Evolutionary conservation across 2,797 vertebrate species (phyloP), one percentile per base, ranked within the genome.

Genomic region (Cossypha dichroa): DNA sequence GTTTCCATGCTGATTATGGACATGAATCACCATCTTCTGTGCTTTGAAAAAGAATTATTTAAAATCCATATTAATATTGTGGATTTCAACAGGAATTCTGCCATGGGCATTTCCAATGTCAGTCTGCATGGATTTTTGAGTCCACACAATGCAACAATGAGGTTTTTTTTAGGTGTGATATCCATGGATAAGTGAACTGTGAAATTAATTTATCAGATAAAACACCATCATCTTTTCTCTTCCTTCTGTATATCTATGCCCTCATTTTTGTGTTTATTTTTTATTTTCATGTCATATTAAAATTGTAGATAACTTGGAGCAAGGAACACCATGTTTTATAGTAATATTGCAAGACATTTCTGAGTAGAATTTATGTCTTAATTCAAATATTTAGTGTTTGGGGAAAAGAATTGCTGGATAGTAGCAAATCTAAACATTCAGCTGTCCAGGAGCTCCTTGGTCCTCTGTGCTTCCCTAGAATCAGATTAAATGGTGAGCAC

Each of bases 391-490:
- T 96, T 91, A 62, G 22, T 19, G 17, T 86, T 67, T n/a, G 48
- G 38, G 36, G 17, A 55, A 68, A 73, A 20, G 9, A 73, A 73
- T 49, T 55, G 18, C 36, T 41, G 13, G 45, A 18, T 63, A 62
- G 46, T 31, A 88, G 38, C 49, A 87, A 40, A 38, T 74, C 34
- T 40, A 88, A 59, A 38, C 25, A 56, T 41, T 62, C 75, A 90
- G 40, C 75, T 96, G 55, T 93, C 74, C 56, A 51, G 89, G 83
- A 93, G 64, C 91, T 96, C 85, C 78, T 95, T 94, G 93, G 63
- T 43, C 38, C 82, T 96, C 86, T 67, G 56, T 80, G 54, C 84
- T 93, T 93, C 86, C 85, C 80, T 55, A 13, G 58, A 79, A 94
- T 49, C 68, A 95, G 95, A 97, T 95, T 92, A 97, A 97, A 92